Percentiles rank a stretch among this genome's conserved stretches.
phyloP scores from a whole-genome alignment of 2,797 vertebrate species.

The Gadopsis marmoratus region DNA sequence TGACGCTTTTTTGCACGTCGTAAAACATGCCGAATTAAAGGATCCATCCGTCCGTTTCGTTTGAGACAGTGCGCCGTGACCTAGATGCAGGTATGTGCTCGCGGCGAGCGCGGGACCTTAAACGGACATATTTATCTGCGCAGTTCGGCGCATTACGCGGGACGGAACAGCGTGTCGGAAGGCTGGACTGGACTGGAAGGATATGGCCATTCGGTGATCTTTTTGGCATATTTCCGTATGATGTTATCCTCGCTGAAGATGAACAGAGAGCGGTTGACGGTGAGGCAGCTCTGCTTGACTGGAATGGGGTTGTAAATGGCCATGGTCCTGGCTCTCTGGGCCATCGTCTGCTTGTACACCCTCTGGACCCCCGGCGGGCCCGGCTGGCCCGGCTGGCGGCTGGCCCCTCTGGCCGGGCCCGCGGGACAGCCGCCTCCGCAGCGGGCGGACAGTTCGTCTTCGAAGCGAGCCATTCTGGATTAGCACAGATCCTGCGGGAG shows the following conservation, averaged over 20 bases:
- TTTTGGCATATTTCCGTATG: conserved; percentile 98
- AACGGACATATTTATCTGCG: neutral
- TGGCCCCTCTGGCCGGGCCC: conserved; percentile 85
- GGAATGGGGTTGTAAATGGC: conserved; percentile 98
- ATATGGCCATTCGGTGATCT: conserved; percentile 99
- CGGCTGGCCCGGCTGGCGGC: conserved; percentile 86
- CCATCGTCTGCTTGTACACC: conserved; percentile 96
- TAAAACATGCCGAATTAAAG: neutral
- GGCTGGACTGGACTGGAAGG: conserved; percentile 79
- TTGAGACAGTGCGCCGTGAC: neutral
- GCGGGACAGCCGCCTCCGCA: conserved; percentile 90
- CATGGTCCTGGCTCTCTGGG: conserved; percentile 97
- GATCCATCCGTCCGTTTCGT: rapidly evolving
- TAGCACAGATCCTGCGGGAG: conserved; percentile 78
- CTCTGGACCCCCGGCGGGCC: conserved; percentile 88
- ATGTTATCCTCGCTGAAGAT: conserved; percentile 98
- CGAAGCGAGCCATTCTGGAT: conserved; percentile 94
- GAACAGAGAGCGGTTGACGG: conserved; percentile 97
- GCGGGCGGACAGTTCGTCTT: conserved; percentile 92
- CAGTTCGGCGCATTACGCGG: neutral
- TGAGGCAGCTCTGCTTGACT: conserved; percentile 97
- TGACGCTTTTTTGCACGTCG: neutral
- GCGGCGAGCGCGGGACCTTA: neutral
- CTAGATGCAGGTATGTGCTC: neutral
- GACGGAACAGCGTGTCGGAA: neutral